Conservation (phyloP, 2,113 vertebrate genomes). For the Cettia cetti region DNA sequence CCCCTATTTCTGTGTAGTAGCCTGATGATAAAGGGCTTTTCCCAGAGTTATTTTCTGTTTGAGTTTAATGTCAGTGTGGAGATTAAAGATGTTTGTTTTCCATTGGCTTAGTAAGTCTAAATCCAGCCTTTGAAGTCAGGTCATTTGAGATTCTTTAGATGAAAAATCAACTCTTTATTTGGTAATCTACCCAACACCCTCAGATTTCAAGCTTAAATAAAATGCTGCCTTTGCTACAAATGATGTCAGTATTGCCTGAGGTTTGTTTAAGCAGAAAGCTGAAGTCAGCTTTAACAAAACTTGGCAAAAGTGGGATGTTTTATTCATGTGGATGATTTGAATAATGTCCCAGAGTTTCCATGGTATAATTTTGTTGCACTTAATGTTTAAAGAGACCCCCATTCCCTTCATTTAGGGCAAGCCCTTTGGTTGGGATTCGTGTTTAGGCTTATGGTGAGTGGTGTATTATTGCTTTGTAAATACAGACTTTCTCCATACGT, state of each 20-base stretch:
- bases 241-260: conserved; percentile 59
- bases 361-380: conserved; percentile 49
- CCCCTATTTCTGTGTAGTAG: background rate
- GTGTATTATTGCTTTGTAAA: conserved; percentile 35
- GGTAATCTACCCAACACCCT: conserved; percentile 54
- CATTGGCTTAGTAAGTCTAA: conserved; percentile 23
- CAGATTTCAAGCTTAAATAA: conserved; percentile 41
- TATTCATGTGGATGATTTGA: conserved; percentile 54
- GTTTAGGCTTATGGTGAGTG: background rate
- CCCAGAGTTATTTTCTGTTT: conserved; percentile 36
- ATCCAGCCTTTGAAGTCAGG: conserved; percentile 48
- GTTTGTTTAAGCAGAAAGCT: conserved; percentile 64
- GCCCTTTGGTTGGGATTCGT: background rate
- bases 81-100: conserved; percentile 64
- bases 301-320: conserved; percentile 53
- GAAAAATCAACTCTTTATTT: conserved; percentile 55
- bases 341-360: conserved; percentile 52
- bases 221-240: conserved; percentile 46
- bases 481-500: conserved; percentile 1
- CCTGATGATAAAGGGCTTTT: conserved; percentile 21
- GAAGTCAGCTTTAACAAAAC: conserved; percentile 64
- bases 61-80: conserved; percentile 16
- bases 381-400: conserved; percentile 3
- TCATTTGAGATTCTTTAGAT: conserved; percentile 48
- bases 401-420: background rate